Base-by-base conservation (phyloP, 2,113 vertebrate genomes). In the Oryctolagus cuniculus region DNA sequence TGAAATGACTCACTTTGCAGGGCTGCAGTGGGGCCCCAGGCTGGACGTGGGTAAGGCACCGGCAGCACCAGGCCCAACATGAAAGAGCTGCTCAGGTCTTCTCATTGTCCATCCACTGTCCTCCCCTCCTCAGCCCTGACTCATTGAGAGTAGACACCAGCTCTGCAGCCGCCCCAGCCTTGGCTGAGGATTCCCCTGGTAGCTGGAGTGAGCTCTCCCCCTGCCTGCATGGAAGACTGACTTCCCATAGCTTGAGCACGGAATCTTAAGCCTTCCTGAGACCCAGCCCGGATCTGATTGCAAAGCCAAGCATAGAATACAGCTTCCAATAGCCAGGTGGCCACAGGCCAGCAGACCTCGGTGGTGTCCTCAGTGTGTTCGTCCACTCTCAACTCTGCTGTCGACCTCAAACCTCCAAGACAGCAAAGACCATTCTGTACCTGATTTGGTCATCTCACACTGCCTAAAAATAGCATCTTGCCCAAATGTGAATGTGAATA, bases 41-140 rank as follows among this genome's bases (percentile, higher is more conserved):
- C 5, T 6, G 5, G 24, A 8, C 2, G 0, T 9, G 10, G n/a
- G 9, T 3, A 25, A 87, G 72, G 29, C 25, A 3, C 12, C 24
- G 16, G 61, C 29, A 38, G 11, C 55, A n/a, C 34, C 64, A 53
- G 8, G 29, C 66, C 49, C n/a, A n/a, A 22, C 22, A 79, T 12
- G 1, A 6, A 53, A 25, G 21, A 82, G 64, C 4, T 81, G 27
- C 44, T 89, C 34, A 22, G 13, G 29, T 49, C 51, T 49, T 15
- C 58, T 75, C 64, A 17, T 69, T 31, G 53, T 36, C 22, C 10
- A 53, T 10, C 31, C 61, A 38, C 19, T 74, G 5, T 36, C 63
- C 83, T 53, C 24, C 34, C 19, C 49, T 74, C 22, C 51, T 11
- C 2, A 61, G 69, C 69, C 22, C 51, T 70, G 64, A 70, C 13